A percentile compares a stretch with the other conserved stretches of the same genome.
These are phyloP conservation scores for Leptura quadrifasciata DNA, from an alignment of 2,888 invertebrate genomes.

Conservation along the genomic window DNA sequence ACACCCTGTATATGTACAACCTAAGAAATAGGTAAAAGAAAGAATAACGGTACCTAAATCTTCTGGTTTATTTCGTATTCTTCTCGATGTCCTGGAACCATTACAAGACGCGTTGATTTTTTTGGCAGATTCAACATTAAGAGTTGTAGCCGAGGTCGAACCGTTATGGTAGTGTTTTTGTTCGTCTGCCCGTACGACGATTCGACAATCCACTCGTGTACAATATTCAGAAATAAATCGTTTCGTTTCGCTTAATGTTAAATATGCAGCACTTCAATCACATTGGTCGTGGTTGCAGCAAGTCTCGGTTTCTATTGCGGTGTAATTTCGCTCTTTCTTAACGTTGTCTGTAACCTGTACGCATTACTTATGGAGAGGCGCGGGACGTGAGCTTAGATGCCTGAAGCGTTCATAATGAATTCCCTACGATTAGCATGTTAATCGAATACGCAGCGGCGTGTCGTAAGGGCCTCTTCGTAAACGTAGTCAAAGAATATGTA, in stretches of 20 bases:
- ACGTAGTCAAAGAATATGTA: neutral
- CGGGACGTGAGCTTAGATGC: conserved; percentile 35
- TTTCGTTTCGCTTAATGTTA: conserved; percentile 37
- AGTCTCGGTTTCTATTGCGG: conserved; percentile 33
- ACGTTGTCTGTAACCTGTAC: conserved; percentile 30
- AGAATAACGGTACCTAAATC: neutral
- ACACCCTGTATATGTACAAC: neutral
- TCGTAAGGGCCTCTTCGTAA: conserved; percentile 20
- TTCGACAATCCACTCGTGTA: conserved; percentile 46
- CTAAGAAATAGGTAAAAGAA: neutral
- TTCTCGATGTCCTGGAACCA: conserved; percentile 14
- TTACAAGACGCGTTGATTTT: conserved; percentile 45
- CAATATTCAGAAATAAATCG: conserved; percentile 50
- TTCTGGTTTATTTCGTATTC: conserved; percentile 37
- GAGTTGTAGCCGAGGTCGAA: conserved; percentile 49
- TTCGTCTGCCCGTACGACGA: conserved; percentile 47
- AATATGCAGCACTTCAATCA: conserved; percentile 38
- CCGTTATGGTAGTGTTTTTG: conserved; percentile 54
- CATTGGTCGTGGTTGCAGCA: conserved; percentile 34
- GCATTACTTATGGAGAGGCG: conserved; percentile 24
- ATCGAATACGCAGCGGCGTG: conserved; percentile 48
- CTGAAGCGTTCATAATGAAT: conserved; percentile 46
- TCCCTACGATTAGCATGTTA: conserved; percentile 49
- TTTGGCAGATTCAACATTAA: conserved; percentile 53
- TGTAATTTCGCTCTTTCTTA: conserved; percentile 40